Percentiles rank a stretch among this genome's conserved stretches.
Conservation (phyloP, 2,113 vertebrate genomes). For the Rhinolophus ferrumequinum region DNA sequence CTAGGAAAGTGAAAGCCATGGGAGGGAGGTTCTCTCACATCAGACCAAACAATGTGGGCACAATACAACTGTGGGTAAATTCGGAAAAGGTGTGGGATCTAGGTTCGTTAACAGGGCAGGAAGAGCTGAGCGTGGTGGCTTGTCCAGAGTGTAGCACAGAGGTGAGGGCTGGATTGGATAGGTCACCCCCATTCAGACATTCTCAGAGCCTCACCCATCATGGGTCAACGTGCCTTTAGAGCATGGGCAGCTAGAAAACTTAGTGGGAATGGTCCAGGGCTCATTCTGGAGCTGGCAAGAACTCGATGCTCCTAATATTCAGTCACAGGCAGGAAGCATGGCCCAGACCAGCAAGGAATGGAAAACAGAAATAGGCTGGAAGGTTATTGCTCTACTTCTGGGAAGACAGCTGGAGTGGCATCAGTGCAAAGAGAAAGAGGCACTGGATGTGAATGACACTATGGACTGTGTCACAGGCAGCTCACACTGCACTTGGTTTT, state of each 20-base stretch:
- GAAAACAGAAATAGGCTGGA: background rate
- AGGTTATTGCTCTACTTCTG: background rate
- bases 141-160: background rate
- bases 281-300: background rate
- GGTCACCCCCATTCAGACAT: background rate
- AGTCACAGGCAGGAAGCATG: background rate
- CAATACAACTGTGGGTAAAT: background rate
- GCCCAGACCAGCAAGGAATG: background rate
- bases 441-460: rapidly evolving
- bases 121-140: background rate
- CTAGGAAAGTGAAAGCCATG: background rate
- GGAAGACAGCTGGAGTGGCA: background rate
- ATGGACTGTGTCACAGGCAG: background rate
- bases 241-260: background rate
- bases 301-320: background rate
- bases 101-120: background rate
- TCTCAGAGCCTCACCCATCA: background rate
- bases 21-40: background rate
- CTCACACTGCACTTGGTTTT: too few species aligned
- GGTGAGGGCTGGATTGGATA: background rate
- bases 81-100: too few species aligned
- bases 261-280: background rate
- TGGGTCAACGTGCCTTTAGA: background rate
- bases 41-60: background rate
- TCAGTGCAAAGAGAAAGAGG: background rate